These are phyloP conservation scores for Tauraco hartlaubi DNA, from an alignment of 2,797 vertebrate genomes.

Conservation along the genomic window DNA sequence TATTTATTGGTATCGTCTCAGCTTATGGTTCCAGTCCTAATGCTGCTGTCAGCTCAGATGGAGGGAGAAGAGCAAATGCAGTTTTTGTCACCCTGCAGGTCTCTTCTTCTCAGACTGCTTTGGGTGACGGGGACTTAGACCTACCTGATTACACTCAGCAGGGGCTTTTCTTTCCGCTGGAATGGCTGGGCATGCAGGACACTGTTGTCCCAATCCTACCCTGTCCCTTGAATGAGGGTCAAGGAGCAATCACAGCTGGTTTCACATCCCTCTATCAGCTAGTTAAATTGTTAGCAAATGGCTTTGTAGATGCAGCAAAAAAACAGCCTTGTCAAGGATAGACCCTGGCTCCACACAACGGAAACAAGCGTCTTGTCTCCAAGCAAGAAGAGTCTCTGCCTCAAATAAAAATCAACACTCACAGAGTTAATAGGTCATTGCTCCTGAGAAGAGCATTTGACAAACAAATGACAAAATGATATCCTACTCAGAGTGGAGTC, in stretches of 20 bases:
- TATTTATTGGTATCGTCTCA: background rate
- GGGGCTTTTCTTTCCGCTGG: background rate
- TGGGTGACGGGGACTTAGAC: background rate
- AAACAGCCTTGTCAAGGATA: background rate
- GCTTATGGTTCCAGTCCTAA: background rate
- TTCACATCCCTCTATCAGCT: background rate
- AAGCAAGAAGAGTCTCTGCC: background rate
- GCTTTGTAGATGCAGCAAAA: background rate
- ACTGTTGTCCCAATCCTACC: background rate
- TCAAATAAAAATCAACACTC: background rate
- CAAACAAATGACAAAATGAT: conserved; percentile 9
- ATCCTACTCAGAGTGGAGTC: background rate
- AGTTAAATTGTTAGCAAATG: background rate
- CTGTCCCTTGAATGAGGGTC: background rate
- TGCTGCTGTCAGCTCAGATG: background rate
- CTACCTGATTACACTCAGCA: background rate
- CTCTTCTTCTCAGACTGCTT: background rate
- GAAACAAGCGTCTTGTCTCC: background rate
- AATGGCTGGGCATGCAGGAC: fast-evolving
- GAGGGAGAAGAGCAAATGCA: background rate
- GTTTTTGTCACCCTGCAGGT: background rate
- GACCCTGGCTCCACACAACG: background rate
- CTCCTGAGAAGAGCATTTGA: background rate
- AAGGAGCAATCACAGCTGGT: background rate
- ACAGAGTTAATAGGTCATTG: background rate